phyloP scores from a whole-genome alignment of 1,140 invertebrate genomes.

The Riptortus pedestris region DNA sequence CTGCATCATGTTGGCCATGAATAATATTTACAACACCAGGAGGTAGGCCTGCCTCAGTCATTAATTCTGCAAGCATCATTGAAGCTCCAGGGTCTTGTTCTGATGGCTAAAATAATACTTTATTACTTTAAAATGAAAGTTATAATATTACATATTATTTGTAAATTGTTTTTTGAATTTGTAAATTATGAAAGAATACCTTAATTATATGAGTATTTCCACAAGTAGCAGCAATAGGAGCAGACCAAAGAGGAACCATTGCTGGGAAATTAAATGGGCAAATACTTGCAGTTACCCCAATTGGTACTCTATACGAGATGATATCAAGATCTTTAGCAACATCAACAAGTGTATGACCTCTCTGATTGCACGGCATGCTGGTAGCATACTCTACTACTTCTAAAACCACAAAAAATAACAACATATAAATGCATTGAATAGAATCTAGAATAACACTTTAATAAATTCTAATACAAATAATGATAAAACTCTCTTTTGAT shows the following conservation, averaged over 20 bases:
- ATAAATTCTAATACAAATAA: no score
- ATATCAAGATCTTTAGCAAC: constrained; percentile 92
- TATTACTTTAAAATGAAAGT: not conserved
- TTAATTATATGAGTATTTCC: constrained; percentile 72
- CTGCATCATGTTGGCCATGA: constrained; percentile 85
- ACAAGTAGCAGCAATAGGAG: constrained; percentile 84
- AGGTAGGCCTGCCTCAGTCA: constrained; percentile 83
- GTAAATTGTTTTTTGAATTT: not conserved
- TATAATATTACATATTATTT: not conserved
- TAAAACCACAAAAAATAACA: constrained; percentile 39
- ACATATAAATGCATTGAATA: not conserved
- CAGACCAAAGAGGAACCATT: constrained; percentile 99
- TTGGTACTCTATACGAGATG: constrained; percentile 74
- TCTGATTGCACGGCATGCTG: constrained; percentile 77
- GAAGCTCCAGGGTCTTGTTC: constrained; percentile 94
- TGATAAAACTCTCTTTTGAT: no score
- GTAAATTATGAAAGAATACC: constrained; percentile 18
- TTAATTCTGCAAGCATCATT: constrained; percentile 84
- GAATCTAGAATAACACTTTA: not conserved
- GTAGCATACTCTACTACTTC: constrained; percentile 96
- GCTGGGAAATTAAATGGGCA: constrained; percentile 95
- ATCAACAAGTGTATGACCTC: constrained; percentile 85
- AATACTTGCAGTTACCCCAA: constrained; percentile 83
- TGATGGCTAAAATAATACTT: constrained; percentile 62
- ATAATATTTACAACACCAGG: constrained; percentile 92